phyloP scores from a whole-genome alignment of 2,888 invertebrate species.

The Leptogaster cylindrica region DNA sequence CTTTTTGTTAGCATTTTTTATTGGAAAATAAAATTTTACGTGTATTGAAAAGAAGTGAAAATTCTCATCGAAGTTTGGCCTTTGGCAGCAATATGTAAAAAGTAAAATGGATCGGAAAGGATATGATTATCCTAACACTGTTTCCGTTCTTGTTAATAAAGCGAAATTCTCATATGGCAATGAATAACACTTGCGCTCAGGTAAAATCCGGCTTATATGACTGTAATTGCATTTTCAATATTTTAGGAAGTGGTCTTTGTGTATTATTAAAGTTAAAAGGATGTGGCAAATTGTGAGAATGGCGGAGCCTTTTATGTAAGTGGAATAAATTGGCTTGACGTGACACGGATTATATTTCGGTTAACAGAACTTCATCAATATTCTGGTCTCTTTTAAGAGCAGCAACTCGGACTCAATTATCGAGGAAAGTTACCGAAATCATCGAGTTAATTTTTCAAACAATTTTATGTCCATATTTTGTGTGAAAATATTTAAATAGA shows the following conservation, averaged over 20 bases:
- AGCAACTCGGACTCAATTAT: too few relatives aligned
- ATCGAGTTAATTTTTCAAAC: too few relatives aligned
- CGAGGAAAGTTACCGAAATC: too few relatives aligned
- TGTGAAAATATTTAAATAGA: too few relatives aligned
- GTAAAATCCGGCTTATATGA: background rate
- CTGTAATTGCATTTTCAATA: slow-evolving; percentile 30
- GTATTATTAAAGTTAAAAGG: slow-evolving; percentile 5
- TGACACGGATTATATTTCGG: too few relatives aligned
- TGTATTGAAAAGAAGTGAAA: slow-evolving; percentile 32
- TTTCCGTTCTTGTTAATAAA: slow-evolving; percentile 17
- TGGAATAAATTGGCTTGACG: too few relatives aligned
- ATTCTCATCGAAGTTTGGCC: background rate
- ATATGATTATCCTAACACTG: slow-evolving; percentile 29
- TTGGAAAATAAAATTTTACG: slow-evolving; percentile 37
- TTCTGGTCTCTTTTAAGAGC: too few relatives aligned
- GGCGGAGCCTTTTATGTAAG: too few relatives aligned
- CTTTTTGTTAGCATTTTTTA: slow-evolving; percentile 29
- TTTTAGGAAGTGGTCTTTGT: slow-evolving; percentile 27
- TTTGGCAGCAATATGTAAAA: background rate
- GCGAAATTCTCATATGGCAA: background rate
- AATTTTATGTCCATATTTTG: too few relatives aligned
- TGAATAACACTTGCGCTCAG: background rate
- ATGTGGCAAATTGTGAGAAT: too few relatives aligned
- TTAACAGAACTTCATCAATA: too few relatives aligned
- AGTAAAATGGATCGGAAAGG: background rate